Evolutionary conservation across 2,888 invertebrate genomes (phyloP), one percentile per base, ranked within the genome.

Genomic region (Ophraella communa): DNA sequence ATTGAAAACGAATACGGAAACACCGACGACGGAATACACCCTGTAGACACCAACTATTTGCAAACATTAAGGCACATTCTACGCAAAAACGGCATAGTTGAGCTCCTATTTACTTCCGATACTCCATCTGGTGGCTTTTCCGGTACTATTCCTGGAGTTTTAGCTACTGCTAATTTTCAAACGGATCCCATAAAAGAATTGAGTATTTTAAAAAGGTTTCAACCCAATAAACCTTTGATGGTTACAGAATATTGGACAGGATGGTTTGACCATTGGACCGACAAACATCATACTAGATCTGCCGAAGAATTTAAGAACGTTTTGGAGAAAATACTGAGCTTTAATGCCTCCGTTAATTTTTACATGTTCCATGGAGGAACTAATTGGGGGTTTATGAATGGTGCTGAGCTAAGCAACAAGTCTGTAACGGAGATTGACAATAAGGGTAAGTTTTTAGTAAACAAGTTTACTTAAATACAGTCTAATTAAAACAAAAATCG

Each of bases 351-450:
- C 54, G 88, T 96, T 35, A 96, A 95, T 77, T 87, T 96, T 73
- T 97, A 96, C 78, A 94, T 96, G 92, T 95, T 95, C 82, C 91
- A 89, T 76, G 96, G 96, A 17, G 96, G 96, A 57, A 92, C 92
- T 1, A 95, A 93, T 77, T 93, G 91, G 78, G 93, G 89, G 62
- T 94, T 90, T 60, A 53, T 76, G 44, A 80, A 78, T 64, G 80
- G 80, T 4, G 77, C 70, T 39, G 78, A 74, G 63, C 62, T 70
- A 4, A 14, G 11, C 14, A 69, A 64, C 39, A 21, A 42, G 5
- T 45, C 52, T 20, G 17, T 20, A 10, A 4, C 17, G 4, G 55
- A 42, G 42, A 55, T 18, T 24, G 57, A 57, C 20, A 61, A 65
- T 27, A 44, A 39, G 44, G 66, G 55, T 54, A 30, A 27, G 21